A percentile compares a stretch with the other conserved stretches of the same genome.
Conservation (phyloP, 92 coral and sea anemone species). For the Paramuricea clavata region DNA sequence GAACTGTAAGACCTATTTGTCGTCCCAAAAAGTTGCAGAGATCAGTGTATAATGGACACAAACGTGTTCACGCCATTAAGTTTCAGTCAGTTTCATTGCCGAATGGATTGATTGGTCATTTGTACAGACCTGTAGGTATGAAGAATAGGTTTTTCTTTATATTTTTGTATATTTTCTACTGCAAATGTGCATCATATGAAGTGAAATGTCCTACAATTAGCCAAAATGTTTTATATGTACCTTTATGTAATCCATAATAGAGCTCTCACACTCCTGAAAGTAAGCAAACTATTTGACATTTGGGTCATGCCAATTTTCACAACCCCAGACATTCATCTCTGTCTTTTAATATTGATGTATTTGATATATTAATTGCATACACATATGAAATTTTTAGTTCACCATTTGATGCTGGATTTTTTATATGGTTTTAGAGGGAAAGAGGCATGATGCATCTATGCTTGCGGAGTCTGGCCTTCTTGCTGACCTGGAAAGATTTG, state of each 20-base stretch:
- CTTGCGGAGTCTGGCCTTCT: slow-evolving; percentile 17
- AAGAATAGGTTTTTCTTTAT: too few species aligned
- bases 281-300: slow-evolving; percentile 2
- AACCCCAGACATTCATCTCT: not conserved
- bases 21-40: slow-evolving; percentile 14
- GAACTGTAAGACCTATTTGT: too few species aligned
- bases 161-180: too few species aligned
- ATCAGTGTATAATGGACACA: slow-evolving; percentile 25
- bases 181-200: too few species aligned
- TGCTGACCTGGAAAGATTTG: slow-evolving; percentile 20
- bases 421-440: too few species aligned
- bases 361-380: not conserved
- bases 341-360: not conserved
- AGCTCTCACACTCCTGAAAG: too few species aligned
- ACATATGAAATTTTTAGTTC: not conserved
- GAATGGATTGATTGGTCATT: too few species aligned
- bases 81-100: slow-evolving; percentile 27
- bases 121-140: too few species aligned
- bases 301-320: not conserved
- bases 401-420: not conserved
- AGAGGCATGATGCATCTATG: slow-evolving; percentile 25
- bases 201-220: too few species aligned
- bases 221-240: too few species aligned
- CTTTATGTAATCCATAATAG: too few species aligned
- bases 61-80: too few species aligned